Evolutionary conservation across 2,888 invertebrate species (phyloP).

Genomic region (Holacanthella duospinosa): DNA sequence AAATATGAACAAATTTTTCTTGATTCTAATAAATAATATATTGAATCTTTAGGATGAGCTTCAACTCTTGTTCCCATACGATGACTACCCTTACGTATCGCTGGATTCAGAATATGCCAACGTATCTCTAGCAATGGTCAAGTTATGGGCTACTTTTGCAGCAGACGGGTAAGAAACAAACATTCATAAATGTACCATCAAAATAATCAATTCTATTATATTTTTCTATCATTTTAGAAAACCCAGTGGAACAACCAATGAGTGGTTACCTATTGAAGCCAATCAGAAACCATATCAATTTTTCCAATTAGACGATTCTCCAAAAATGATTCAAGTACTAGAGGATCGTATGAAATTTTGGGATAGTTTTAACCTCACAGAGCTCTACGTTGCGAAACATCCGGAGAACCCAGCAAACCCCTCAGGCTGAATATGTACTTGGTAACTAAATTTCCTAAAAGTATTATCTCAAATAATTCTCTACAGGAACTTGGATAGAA

Average conservation of each 20-base stretch:
- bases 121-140: constrained; percentile 6
- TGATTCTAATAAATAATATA: too few relatives aligned
- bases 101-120: not conserved
- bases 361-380: too few relatives aligned
- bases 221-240: too few relatives aligned
- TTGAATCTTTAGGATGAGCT: too few relatives aligned
- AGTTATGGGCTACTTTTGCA: constrained; percentile 7
- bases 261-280: not conserved
- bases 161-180: too few relatives aligned
- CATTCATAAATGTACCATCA: not conserved
- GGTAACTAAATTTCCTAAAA: too few relatives aligned
- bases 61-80: constrained; percentile 3
- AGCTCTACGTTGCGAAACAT: not conserved
- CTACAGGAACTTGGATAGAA: too few relatives aligned
- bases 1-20: too few relatives aligned
- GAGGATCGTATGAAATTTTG: constrained; percentile 6
- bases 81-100: not conserved
- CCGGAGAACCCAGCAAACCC: too few relatives aligned
- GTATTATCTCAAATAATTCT: too few relatives aligned
- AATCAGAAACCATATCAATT: too few relatives aligned
- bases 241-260: not conserved
- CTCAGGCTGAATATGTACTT: too few relatives aligned
- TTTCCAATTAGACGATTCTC: not conserved
- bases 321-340: not conserved
- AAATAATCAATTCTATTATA: not conserved